Evolutionary conservation across 2,888 invertebrate species (phyloP).

Genomic region (Sphaeridia pumilis): DNA sequence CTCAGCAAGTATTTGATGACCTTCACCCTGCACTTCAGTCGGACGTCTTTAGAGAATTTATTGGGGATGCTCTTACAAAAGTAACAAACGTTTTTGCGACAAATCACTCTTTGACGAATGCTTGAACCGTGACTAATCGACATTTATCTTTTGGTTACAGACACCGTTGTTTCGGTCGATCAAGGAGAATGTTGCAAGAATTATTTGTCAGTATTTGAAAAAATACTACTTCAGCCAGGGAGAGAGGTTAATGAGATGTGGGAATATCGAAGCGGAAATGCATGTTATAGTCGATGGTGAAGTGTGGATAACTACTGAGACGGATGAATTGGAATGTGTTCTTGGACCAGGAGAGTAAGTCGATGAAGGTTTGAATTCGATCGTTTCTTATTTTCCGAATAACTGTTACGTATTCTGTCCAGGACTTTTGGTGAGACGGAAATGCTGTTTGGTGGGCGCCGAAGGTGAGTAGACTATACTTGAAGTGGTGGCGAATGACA

Average conservation of each 20-base stretch:
- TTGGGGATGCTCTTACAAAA: constrained; percentile 13
- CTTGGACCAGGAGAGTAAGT: constrained; percentile 25
- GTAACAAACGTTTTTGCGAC: background rate
- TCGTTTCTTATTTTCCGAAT: background rate
- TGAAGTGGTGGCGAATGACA: no score
- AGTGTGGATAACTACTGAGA: constrained; percentile 27
- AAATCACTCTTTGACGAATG: background rate
- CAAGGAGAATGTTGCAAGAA: constrained; percentile 21
- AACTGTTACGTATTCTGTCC: background rate
- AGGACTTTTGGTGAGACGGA: constrained; percentile 13
- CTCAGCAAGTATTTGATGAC: constrained; percentile 13
- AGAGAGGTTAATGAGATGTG: constrained; percentile 24
- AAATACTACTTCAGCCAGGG: constrained; percentile 24
- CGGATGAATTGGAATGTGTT: constrained; percentile 23
- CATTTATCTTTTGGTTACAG: constrained; percentile 1
- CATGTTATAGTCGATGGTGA: constrained; percentile 27
- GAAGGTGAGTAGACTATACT: no score
- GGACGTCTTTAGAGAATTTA: constrained; percentile 16
- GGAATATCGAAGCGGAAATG: constrained; percentile 32
- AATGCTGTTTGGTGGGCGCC: constrained; percentile 9
- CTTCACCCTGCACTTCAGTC: constrained; percentile 18
- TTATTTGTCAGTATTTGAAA: constrained; percentile 24
- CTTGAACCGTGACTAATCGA: no score
- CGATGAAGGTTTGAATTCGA: no score
- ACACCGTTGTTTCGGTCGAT: constrained; percentile 23